Evolutionary conservation across 1,140 invertebrate species (phyloP).

Genomic region (Bombus picipes): DNA sequence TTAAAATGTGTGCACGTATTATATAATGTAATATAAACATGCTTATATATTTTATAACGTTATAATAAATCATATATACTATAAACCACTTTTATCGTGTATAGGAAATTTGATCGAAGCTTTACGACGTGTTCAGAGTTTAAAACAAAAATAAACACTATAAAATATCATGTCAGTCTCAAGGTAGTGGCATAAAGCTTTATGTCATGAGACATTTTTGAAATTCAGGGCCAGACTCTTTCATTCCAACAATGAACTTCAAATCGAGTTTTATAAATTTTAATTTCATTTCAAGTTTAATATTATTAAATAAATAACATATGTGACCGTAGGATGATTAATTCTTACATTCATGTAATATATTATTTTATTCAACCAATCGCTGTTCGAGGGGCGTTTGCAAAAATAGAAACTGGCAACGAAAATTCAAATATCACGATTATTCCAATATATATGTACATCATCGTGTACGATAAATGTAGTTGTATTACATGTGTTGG

Average conservation of each 20-base stretch:
- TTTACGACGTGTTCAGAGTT: conserved; percentile 7
- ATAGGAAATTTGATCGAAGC: conserved; percentile 5
- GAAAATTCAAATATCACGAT: no score
- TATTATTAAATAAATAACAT: no score
- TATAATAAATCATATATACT: neutral
- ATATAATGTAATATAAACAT: neutral
- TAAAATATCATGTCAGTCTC: conserved; percentile 8
- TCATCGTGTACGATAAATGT: no score
- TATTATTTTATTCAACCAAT: no score
- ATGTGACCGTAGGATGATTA: no score
- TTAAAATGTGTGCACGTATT: neutral
- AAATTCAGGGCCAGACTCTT: neutral
- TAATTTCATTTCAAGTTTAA: neutral
- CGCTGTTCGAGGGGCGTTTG: no score
- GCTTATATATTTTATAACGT: neutral
- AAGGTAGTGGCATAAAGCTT: neutral
- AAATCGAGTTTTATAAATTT: neutral
- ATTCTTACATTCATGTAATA: no score
- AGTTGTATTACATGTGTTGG: no score
- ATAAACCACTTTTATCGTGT: conserved; percentile 7
- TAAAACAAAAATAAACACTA: conserved; percentile 19
- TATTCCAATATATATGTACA: no score
- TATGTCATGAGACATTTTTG: neutral
- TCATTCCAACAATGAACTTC: neutral
- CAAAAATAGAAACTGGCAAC: no score